Evolutionary conservation across 2,888 invertebrate species (phyloP).

Genomic region (Cantharis rufa): DNA sequence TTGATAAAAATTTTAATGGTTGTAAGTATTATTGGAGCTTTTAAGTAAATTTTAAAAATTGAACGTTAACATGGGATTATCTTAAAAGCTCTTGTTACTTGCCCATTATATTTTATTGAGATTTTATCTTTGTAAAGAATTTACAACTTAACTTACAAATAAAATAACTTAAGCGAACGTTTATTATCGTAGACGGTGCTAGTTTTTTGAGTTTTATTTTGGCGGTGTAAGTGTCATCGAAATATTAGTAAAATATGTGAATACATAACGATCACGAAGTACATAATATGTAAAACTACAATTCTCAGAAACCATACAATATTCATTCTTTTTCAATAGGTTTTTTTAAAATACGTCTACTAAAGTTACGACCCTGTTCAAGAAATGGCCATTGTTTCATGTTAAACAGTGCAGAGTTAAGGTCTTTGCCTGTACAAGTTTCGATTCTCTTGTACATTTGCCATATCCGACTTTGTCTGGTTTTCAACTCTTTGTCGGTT

Average conservation of each 20-base stretch:
- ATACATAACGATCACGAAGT: constrained; percentile 19
- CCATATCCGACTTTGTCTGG: constrained; percentile 11
- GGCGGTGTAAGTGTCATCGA: neutral
- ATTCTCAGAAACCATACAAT: constrained; percentile 34
- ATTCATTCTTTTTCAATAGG: constrained; percentile 33
- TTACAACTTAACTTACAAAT: neutral
- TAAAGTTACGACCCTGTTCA: constrained; percentile 26
- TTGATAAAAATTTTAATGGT: neutral
- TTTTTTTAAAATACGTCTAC: constrained; percentile 19
- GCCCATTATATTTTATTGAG: neutral
- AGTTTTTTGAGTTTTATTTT: neutral
- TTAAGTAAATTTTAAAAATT: constrained; percentile 1
- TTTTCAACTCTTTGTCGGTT: neutral
- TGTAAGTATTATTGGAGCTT: neutral
- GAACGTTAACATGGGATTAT: neutral
- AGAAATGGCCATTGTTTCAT: constrained; percentile 29
- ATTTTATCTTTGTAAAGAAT: constrained; percentile 1
- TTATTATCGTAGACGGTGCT: neutral
- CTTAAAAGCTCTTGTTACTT: constrained; percentile 4
- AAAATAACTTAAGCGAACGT: neutral
- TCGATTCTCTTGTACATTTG: constrained; percentile 13
- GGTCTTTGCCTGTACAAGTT: constrained; percentile 22
- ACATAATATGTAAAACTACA: constrained; percentile 24
- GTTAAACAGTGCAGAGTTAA: constrained; percentile 21
- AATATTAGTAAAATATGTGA: constrained; percentile 4